Percentiles rank a stretch among this genome's conserved stretches.
These are phyloP conservation scores for Apamea sordens DNA, from an alignment of 2,888 invertebrate genomes.

Conservation along the genomic window DNA sequence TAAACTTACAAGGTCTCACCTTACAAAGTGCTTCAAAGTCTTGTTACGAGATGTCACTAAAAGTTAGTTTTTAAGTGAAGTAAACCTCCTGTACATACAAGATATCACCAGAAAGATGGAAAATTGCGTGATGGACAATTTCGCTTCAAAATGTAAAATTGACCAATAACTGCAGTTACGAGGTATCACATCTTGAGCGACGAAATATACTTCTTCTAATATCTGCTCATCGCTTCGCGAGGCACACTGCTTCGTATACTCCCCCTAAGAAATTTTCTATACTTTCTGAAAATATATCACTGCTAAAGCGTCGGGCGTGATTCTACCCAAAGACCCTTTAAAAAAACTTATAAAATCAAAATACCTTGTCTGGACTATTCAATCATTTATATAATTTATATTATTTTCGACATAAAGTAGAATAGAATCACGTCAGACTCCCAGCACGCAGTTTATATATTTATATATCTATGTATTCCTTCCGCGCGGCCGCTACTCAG, in stretches of 20 bases:
- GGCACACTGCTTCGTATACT: conserved; percentile 86
- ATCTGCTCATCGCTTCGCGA: conserved; percentile 85
- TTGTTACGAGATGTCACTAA: too few species aligned
- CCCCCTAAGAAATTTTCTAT: conserved; percentile 79
- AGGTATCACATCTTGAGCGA: too few species aligned
- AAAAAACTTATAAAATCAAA: background rate
- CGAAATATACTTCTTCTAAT: conserved; percentile 74
- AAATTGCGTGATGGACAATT: too few species aligned
- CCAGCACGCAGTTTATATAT: conserved; percentile 67
- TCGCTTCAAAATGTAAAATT: too few species aligned
- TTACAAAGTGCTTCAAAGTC: too few species aligned
- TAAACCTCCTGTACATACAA: too few species aligned
- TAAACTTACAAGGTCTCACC: too few species aligned
- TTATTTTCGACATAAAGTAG: background rate
- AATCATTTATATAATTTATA: background rate
- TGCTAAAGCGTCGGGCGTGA: conserved; percentile 78
- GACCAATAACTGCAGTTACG: too few species aligned
- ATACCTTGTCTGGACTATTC: background rate
- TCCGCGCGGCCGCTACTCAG: conserved; percentile 41
- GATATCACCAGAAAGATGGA: too few species aligned
- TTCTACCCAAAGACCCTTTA: conserved; percentile 66
- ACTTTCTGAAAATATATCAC: conserved; percentile 77
- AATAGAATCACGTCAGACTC: conserved; percentile 64
- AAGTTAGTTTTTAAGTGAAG: too few species aligned
- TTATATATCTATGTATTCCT: conserved; percentile 54